These are phyloP conservation scores for Miniopterus natalensis DNA, from an alignment of 2,113 vertebrate species.

Conservation along the genomic window DNA sequence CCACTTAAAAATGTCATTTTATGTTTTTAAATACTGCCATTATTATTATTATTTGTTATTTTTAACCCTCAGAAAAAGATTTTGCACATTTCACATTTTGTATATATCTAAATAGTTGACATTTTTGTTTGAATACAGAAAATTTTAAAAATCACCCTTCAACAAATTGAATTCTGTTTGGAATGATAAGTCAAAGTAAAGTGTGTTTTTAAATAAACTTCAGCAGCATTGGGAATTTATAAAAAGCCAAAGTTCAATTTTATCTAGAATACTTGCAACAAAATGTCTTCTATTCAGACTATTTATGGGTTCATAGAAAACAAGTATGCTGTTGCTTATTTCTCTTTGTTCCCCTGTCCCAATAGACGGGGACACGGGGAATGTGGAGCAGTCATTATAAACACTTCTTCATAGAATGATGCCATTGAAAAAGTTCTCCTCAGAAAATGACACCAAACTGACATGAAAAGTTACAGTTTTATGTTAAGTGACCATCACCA, in stretches of 20 bases:
- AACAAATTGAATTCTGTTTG: neutral
- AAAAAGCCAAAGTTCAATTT: neutral
- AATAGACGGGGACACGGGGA: neutral
- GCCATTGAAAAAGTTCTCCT: slow-evolving; percentile 30
- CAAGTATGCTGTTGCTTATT: neutral
- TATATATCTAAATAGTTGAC: neutral
- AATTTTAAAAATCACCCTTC: neutral
- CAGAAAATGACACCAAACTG: slow-evolving; percentile 38
- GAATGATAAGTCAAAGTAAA: neutral
- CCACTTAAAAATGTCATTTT: neutral
- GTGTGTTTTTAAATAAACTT: neutral
- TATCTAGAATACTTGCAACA: neutral
- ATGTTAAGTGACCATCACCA: neutral
- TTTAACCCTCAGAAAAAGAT: neutral
- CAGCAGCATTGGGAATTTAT: neutral
- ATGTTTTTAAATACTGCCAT: neutral
- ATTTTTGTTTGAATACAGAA: slow-evolving; percentile 25
- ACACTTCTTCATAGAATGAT: neutral
- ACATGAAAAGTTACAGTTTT: slow-evolving; percentile 46
- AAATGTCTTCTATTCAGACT: neutral
- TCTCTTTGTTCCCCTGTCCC: neutral
- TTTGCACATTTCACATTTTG: neutral
- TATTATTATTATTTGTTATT: neutral
- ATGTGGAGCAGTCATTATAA: neutral
- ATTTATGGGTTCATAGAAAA: neutral